A percentile compares a stretch with the other conserved stretches of the same genome.
Evolutionary conservation across 2,113 vertebrate species (phyloP).

Genomic region (Camelus bactrianus): DNA sequence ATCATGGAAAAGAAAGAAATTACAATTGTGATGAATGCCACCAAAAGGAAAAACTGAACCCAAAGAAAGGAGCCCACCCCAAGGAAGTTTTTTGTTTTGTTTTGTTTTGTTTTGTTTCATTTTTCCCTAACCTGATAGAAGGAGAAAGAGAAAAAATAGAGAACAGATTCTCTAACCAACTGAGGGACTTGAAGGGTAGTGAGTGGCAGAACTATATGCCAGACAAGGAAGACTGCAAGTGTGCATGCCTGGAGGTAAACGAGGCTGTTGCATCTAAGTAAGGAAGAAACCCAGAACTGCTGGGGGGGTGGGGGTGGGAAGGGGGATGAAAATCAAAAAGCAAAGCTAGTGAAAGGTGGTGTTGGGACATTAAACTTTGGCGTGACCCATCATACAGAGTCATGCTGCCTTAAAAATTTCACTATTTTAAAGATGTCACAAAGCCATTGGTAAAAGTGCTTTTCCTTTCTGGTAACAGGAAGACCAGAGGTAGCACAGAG

Average conservation of each 20-base stretch:
- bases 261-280: neutral
- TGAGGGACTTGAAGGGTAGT: neutral
- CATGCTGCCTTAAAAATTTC: neutral
- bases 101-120: neutral
- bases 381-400: neutral
- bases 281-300: neutral
- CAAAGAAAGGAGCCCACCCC: neutral
- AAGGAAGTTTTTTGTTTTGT: neutral
- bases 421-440: neutral
- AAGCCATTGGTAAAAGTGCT: neutral
- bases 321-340: neutral
- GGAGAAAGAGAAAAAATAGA: neutral
- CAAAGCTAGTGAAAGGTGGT: neutral
- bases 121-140: neutral
- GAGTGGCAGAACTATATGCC: neutral
- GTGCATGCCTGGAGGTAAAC: neutral
- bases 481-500: neutral
- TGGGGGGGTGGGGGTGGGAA: neutral
- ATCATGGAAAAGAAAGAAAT: neutral
- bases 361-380: neutral
- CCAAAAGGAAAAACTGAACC: neutral
- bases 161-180: neutral
- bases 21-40: neutral
- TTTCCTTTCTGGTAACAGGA: neutral
- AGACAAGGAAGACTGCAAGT: neutral